Evolutionary conservation across 2,797 vertebrate species (phyloP), one percentile per base, ranked within the genome.

Genomic region (Xerus rutilus): DNA sequence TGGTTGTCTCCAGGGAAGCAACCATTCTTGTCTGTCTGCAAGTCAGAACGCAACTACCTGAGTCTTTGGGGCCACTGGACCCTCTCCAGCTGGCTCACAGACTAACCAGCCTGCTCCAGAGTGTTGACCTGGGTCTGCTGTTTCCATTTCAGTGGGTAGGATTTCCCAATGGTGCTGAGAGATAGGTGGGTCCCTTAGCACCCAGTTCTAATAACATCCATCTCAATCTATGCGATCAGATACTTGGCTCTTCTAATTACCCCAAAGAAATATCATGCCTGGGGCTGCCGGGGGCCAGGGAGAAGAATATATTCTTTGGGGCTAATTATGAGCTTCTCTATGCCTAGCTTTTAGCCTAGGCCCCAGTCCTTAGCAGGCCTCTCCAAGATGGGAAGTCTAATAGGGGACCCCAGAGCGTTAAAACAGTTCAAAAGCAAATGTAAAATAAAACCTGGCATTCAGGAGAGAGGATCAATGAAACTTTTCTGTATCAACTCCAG

Each of bases 71-170:
- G 28, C 17, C 32, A 32, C 81, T 47, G 43, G 47, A 21, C 43
- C 59, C 86, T 69, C 73, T 87, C 81, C 82, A 77, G 54, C 84
- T 91, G 92, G 47, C 92, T 96, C 57, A 7, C 13, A 73, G 49
- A 83, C 12, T 32, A 28, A 93, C 49, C 32, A 57, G 49, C 32
- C 81, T 67, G 18, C 64, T 89, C 67, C 73, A 49, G 43, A 52
- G 54, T 43, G 85, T 88, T 83, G 23, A 70, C 52, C 49, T 28
- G n/a, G 83, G 23, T 57, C 17, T 70, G 79, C 10, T 76, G 84
- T 81, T 62, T 39, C 62, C 64, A 32, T 39, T 72, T 76, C 32
- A 87, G 35, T 74, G 64, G 35, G 54, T 23, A 47, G 47, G 49
- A 62, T 91, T 95, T 95, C 78, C 86, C 18, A 20, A 57, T 57